Base-by-base conservation (phyloP, 2,113 vertebrate species). In the Murina feae region DNA sequence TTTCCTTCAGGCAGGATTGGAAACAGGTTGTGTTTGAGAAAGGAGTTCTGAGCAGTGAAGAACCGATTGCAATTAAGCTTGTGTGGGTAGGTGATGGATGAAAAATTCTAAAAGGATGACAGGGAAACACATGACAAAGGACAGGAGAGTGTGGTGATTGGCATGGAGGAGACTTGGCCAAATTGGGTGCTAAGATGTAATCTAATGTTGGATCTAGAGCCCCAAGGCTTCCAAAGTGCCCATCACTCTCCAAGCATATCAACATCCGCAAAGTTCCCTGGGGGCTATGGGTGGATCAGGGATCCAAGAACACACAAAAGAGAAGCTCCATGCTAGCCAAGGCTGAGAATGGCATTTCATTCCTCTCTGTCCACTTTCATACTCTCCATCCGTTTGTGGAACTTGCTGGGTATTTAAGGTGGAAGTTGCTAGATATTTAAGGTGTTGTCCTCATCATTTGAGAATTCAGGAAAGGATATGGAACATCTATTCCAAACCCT, bases 221-320 rank as follows among this genome's bases (percentile, higher is more conserved):
- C 16, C 10, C 11, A 17, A 13, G 42, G 14, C 14, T 90, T 44
- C 51, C 42, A 44, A 42, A 16, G 6, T 30, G 7, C 4, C 42
- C 28, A 11, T 35, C 63, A 8, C 37, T 25, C 35, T n/a, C 63
- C 32, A 80, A 30, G 10, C 8, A 6, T 1, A 9, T 69, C 76
- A 17, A 44, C 53, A 49, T 13, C 47, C 0, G 8, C 14, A 75
- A 0, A 3, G 7, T 25, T 32, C 30, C 17, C 28, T 39, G 7
- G 6, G 6, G 8, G 13, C 14, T 16, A 13, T 58, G 9, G n/a
- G 21, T 47, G 9, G 2, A 18, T 69, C 30, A 5, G 9, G 1
- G 5, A 2, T 51, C 11, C 44, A 51, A 42, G 39, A 44, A 13
- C n/a, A 79, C 25, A 49, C 13, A 25, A 2, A 28, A 9, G 9